phyloP scores from a whole-genome alignment of 2,797 vertebrate species.

The Otolemur crassicaudatus region DNA sequence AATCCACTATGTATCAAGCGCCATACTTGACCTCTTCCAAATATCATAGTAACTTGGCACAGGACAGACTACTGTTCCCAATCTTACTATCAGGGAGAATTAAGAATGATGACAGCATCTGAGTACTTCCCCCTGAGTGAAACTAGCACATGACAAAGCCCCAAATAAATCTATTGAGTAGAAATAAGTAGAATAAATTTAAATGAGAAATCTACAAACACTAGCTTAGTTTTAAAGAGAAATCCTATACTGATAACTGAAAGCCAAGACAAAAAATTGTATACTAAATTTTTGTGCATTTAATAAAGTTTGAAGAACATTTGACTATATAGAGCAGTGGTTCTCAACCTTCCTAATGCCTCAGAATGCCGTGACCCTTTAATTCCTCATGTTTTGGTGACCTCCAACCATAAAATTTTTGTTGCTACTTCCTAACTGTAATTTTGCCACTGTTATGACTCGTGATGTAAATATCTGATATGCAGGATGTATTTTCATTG shows the following conservation, averaged over 20 bases:
- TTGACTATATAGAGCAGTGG: background rate
- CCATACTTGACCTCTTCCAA: constrained; percentile 8
- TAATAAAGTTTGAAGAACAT: constrained; percentile 30
- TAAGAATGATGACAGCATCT: background rate
- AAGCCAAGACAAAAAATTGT: background rate
- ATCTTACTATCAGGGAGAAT: background rate
- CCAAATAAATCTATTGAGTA: constrained; percentile 18
- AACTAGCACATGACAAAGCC: background rate
- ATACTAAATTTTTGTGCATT: background rate
- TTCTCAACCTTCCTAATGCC: no score
- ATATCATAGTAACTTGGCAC: background rate
- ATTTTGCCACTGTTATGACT: no score
- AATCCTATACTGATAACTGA: background rate
- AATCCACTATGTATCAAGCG: background rate
- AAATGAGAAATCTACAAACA: constrained; percentile 10
- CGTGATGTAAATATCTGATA: no score
- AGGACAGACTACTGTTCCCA: background rate
- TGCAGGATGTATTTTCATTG: no score
- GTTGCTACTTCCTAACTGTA: no score
- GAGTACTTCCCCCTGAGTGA: constrained; percentile 4
- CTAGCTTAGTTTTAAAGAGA: constrained; percentile 23
- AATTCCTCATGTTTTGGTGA: no score
- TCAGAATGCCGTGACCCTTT: no score
- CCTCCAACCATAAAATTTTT: no score
- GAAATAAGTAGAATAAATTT: background rate